Percentiles rank a stretch among this genome's conserved stretches.
Conservation (phyloP, 2,797 vertebrate genomes). For the Lemur catta region DNA sequence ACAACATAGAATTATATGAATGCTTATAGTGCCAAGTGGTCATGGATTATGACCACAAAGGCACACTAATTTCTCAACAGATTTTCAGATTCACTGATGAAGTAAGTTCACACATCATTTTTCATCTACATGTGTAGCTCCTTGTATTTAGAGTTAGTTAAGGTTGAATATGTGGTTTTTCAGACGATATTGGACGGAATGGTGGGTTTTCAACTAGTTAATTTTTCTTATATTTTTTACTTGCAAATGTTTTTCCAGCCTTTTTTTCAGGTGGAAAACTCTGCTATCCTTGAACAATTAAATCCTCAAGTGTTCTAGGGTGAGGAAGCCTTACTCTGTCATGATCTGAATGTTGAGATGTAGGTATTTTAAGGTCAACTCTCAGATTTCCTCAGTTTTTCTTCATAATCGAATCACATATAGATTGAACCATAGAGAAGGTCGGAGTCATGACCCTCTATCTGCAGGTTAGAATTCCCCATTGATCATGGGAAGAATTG, state of each 20-base stretch:
- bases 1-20: neutral
- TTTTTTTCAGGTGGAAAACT: neutral
- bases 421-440: neutral
- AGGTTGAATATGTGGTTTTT: neutral
- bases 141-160: neutral
- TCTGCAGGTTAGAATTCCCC: neutral
- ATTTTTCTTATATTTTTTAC: neutral
- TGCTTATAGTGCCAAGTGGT: neutral
- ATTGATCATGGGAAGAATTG: neutral
- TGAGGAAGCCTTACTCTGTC: neutral
- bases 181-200: neutral
- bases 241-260: neutral
- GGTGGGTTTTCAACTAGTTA: neutral
- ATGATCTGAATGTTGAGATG: neutral
- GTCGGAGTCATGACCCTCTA: neutral
- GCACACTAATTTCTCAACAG: neutral
- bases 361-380: neutral
- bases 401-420: neutral
- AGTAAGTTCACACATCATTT: neutral
- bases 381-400: neutral
- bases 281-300: neutral
- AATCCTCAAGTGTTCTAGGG: neutral
- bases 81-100: neutral
- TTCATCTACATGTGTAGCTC: neutral
- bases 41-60: neutral